A percentile compares a stretch with the other conserved stretches of the same genome.
phyloP scores from a whole-genome alignment of 2,797 vertebrate species.

The Gadopsis bispinosus region DNA sequence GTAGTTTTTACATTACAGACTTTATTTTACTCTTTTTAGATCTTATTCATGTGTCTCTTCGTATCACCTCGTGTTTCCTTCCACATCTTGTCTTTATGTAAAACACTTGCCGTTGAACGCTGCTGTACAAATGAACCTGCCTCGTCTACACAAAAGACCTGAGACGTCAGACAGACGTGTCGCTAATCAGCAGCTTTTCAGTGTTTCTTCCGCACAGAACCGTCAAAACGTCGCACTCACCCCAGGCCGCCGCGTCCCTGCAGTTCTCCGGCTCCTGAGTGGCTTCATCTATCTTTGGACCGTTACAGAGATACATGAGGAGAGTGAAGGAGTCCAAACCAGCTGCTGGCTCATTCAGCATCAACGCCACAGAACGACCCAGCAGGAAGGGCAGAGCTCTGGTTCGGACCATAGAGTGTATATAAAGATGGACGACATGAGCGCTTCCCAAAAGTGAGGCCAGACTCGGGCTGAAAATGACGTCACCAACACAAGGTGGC shows the following conservation, averaged over 20 bases:
- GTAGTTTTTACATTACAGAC: too few species aligned
- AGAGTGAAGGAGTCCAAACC: slow-evolving; percentile 73
- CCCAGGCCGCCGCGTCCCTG: slow-evolving; percentile 88
- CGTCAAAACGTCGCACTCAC: slow-evolving; percentile 76
- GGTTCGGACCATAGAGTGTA: too few species aligned
- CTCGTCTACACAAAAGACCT: neutral
- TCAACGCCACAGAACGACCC: neutral
- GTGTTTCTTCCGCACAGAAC: neutral
- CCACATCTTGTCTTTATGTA: neutral
- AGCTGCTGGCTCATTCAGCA: neutral
- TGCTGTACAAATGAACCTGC: too few species aligned
- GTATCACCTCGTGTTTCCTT: too few species aligned
- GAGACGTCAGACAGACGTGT: neutral
- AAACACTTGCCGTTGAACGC: too few species aligned
- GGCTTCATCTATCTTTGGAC: slow-evolving; percentile 91
- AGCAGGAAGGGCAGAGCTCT: neutral
- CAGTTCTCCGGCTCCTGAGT: slow-evolving; percentile 97
- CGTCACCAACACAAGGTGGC: too few species aligned
- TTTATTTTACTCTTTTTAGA: too few species aligned
- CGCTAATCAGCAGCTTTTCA: too few species aligned
- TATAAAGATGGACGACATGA: too few species aligned
- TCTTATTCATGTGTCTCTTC: too few species aligned
- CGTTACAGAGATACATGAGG: slow-evolving; percentile 88
- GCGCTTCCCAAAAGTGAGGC: too few species aligned
- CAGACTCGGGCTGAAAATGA: too few species aligned